Evolutionary conservation across 2,888 invertebrate species (phyloP), one percentile per base, ranked within the genome.

Genomic region (Vandiemenella viatica): DNA sequence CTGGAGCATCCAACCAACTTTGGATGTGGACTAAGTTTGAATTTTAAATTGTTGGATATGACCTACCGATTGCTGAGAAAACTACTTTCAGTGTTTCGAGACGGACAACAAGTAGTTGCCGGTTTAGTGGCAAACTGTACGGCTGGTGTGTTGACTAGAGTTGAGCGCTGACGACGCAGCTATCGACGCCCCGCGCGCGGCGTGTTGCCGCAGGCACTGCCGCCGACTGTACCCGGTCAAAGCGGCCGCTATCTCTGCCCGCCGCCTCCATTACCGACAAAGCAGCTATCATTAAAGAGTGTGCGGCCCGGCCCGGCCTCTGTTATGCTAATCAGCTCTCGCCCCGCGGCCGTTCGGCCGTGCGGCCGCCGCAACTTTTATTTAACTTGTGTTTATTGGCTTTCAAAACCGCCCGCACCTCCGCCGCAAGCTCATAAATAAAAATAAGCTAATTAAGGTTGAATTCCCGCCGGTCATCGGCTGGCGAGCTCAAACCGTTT

Each of bases 291-390:
- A 49, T 49, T 49, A 49, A 49, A 49, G 37, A 37, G 44, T 43
- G 49, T 44, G 26, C 44, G 49, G 43, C 19, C 32, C 43, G 38
- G 19, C 16, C 18, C 26, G 19, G 32, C 37, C 40, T 44, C 22
- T 49, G 50, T 50, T 50, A 50, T 50, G 50, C 50, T 50, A 50
- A 50, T 50, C 50, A 50, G 41, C 40, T 26, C 43, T 37, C 15
- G 21, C 19, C 26, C 21, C 13, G 8, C 37, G 19, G 43, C 43
- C 32, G 20, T 13, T 16, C 17, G 26, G 41, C 23, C 41, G 41
- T 47, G 40, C 47, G 5, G 19, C 4, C 37, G 19, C 26, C 45
- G 26, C 37, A 43, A 48, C 48, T 48, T 48, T 48, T 48, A 44
- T 43, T 48, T 48, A 48, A 48, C 43, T 38, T 37, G 44, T 48